Evolutionary conservation across 2,797 vertebrate genomes (phyloP).

Genomic region (Morelia viridis): DNA sequence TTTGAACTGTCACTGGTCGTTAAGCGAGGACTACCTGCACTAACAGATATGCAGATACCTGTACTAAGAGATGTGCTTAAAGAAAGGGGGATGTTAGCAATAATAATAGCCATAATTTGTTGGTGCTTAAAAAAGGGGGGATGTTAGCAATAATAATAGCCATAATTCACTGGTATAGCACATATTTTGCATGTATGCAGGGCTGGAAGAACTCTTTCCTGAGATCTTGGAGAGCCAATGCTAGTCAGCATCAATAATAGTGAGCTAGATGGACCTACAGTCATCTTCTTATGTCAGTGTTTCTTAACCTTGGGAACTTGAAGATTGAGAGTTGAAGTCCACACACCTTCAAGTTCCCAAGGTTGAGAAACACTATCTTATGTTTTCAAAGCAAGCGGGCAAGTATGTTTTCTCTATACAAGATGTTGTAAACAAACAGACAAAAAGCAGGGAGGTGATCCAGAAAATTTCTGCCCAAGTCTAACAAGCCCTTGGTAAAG

Average conservation of each 20-base stretch:
- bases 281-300: neutral
- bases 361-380: too few species aligned
- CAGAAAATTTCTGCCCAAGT: neutral
- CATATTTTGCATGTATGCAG: accelerated
- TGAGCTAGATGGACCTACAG: neutral
- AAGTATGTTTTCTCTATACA: neutral
- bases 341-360: too few species aligned
- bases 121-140: neutral
- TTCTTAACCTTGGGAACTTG: too few species aligned
- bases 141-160: neutral
- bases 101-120: too few species aligned
- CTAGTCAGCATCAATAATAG: neutral
- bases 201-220: neutral
- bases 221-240: neutral
- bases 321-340: too few species aligned
- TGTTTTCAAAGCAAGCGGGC: neutral
- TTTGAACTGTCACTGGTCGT: too few species aligned
- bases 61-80: too few species aligned
- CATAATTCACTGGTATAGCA: neutral
- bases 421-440: neutral
- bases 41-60: too few species aligned
- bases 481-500: neutral
- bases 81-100: too few species aligned
- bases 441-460: neutral
- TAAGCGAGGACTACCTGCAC: too few species aligned